A percentile compares a stretch with the other conserved stretches of the same genome.
phyloP scores from a whole-genome alignment of 2,888 invertebrate species.

The Ceramica pisi region DNA sequence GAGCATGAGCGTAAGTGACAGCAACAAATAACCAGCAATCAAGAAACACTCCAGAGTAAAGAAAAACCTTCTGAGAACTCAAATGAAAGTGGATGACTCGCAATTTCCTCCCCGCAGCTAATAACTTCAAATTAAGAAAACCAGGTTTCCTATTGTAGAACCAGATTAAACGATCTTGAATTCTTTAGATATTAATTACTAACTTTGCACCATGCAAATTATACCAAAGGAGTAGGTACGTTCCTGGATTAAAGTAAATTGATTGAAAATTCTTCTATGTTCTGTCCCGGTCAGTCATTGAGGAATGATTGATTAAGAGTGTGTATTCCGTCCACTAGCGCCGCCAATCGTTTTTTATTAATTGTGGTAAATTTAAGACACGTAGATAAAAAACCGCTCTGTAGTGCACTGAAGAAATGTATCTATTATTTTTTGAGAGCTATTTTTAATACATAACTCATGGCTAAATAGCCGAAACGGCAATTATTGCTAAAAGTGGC shows the following conservation, averaged over 20 bases:
- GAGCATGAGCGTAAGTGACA: background rate
- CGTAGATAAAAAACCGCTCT: no score
- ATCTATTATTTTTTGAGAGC: no score
- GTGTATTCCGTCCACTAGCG: no score
- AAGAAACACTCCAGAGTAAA: background rate
- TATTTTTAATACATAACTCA: no score
- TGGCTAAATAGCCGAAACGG: no score
- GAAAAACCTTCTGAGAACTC: background rate
- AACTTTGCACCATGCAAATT: background rate
- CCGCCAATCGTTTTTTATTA: no score
- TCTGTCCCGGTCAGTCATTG: background rate
- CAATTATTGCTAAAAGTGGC: no score
- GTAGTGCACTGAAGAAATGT: no score
- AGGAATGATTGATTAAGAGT: background rate
- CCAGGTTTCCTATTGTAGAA: background rate
- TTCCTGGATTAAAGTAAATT: no score
- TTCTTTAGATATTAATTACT: background rate
- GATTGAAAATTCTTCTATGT: no score
- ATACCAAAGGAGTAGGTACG: background rate
- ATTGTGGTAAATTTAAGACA: no score
- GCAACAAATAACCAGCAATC: constrained; percentile 7
- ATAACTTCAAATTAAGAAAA: constrained; percentile 10
- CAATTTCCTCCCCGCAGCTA: constrained; percentile 1
- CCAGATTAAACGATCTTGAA: background rate
- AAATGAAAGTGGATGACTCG: constrained; percentile 3